phyloP scores from a whole-genome alignment of 1,140 invertebrate species.

The Centruroides sculpturatus region DNA sequence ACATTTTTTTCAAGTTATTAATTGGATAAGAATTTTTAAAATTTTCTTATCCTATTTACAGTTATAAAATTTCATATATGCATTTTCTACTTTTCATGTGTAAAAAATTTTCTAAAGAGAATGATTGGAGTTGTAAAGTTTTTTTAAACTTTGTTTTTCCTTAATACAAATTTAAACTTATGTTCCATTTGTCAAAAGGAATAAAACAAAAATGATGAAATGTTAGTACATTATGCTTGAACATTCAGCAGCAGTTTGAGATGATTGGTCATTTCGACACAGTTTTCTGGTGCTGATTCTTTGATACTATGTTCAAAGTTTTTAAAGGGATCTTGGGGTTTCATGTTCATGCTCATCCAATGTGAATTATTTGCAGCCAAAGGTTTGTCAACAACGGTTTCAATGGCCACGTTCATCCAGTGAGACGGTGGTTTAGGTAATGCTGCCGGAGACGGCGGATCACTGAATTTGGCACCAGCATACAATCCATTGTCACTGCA shows the following conservation, averaged over 20 bases:
- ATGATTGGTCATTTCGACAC: conserved; percentile 32
- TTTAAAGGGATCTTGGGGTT: not conserved
- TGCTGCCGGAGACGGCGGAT: conserved; percentile 41
- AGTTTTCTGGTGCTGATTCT: conserved; percentile 3
- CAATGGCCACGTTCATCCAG: conserved; percentile 29
- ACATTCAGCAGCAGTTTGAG: conserved; percentile 42
- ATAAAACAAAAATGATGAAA: too few relatives aligned
- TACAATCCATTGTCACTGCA: conserved; percentile 34
- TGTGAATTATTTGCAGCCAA: not conserved
- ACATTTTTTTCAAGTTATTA: too few relatives aligned
- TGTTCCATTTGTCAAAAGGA: too few relatives aligned
- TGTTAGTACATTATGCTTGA: conserved; percentile 27
- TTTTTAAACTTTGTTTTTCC: too few relatives aligned
- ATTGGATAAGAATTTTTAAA: too few relatives aligned
- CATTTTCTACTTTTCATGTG: too few relatives aligned
- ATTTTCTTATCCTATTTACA: too few relatives aligned
- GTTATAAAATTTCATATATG: too few relatives aligned
- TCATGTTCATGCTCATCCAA: not conserved
- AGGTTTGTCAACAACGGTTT: not conserved
- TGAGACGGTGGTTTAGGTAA: conserved; percentile 42
- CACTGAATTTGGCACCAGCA: conserved; percentile 45
- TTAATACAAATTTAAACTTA: too few relatives aligned
- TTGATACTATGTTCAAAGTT: not conserved
- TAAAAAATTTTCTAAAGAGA: too few relatives aligned
- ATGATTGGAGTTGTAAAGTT: too few relatives aligned